Conservation (phyloP, 2,888 invertebrate species). For the Ctenicera cuprea region DNA sequence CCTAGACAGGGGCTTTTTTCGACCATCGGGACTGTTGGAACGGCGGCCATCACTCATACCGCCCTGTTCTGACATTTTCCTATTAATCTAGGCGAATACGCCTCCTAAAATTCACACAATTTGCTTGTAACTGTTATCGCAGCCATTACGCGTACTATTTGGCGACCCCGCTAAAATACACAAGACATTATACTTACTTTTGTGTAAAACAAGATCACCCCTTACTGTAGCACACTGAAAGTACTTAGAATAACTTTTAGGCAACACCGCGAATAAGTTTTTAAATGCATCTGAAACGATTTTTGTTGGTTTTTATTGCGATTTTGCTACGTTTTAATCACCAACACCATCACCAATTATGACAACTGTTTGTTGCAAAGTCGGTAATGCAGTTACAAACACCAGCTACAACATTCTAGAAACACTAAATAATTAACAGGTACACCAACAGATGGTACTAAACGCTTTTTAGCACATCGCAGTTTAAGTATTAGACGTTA, state of each 20-base stretch:
- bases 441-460: too few species aligned
- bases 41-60: conserved; percentile 60
- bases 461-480: too few species aligned
- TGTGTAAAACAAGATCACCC: background rate
- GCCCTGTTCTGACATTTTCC: conserved; percentile 65
- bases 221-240: background rate
- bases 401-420: too few species aligned
- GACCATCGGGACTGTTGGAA: conserved; percentile 74
- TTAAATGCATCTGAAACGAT: conserved; percentile 22
- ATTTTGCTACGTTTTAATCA: conserved; percentile 20
- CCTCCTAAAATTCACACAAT: conserved; percentile 43
- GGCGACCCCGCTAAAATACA: conserved; percentile 23
- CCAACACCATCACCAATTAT: conserved; percentile 4
- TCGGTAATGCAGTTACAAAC: conserved; percentile 7
- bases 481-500: too few species aligned
- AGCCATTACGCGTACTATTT: conserved; percentile 42
- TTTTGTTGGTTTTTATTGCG: background rate
- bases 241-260: conserved; percentile 1
- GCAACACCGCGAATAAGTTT: background rate
- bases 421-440: too few species aligned
- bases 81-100: conserved; percentile 22
- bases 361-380: conserved; percentile 31
- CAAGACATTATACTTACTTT: conserved; percentile 33
- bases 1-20: conserved; percentile 72
- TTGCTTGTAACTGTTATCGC: conserved; percentile 24